These are phyloP conservation scores for Melanerpes aurifrons DNA, from an alignment of 2,113 vertebrate species.

Conservation along the genomic window DNA sequence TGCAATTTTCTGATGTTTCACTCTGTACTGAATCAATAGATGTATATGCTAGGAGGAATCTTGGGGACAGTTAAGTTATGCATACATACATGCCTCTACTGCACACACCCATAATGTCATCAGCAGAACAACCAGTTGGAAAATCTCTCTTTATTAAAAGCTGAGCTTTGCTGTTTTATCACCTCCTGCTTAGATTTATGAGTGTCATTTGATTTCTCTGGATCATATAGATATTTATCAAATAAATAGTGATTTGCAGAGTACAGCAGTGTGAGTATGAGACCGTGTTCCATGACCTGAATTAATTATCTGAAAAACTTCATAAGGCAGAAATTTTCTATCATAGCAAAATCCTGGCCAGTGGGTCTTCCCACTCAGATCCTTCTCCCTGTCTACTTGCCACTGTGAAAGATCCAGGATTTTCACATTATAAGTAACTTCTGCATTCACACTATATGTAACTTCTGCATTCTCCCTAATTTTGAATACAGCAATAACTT, in stretches of 20 bases:
- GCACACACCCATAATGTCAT: not conserved
- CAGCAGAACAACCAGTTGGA: slow-evolving; percentile 12
- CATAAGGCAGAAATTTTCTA: not conserved
- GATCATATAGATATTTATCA: slow-evolving; percentile 22
- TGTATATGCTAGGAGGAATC: not conserved
- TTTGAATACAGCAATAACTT: not conserved
- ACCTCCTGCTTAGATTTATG: slow-evolving; percentile 29
- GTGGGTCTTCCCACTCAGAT: not conserved
- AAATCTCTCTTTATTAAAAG: slow-evolving; percentile 35
- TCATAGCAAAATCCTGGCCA: not conserved
- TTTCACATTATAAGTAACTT: not conserved
- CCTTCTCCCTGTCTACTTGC: not conserved
- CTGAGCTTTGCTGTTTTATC: not conserved
- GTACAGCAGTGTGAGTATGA: not conserved
- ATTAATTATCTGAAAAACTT: slow-evolving; percentile 22
- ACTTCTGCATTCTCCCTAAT: rapidly evolving
- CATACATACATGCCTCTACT: not conserved
- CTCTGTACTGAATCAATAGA: not conserved
- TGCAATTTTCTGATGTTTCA: not conserved
- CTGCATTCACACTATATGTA: not conserved
- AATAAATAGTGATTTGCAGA: slow-evolving; percentile 22
- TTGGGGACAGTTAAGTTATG: not conserved
- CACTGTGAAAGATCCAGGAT: not conserved
- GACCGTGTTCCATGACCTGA: not conserved
- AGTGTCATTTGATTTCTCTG: not conserved